Evolutionary conservation across 2,113 vertebrate genomes (phyloP).

Genomic region (Rousettus leschenaultii): DNA sequence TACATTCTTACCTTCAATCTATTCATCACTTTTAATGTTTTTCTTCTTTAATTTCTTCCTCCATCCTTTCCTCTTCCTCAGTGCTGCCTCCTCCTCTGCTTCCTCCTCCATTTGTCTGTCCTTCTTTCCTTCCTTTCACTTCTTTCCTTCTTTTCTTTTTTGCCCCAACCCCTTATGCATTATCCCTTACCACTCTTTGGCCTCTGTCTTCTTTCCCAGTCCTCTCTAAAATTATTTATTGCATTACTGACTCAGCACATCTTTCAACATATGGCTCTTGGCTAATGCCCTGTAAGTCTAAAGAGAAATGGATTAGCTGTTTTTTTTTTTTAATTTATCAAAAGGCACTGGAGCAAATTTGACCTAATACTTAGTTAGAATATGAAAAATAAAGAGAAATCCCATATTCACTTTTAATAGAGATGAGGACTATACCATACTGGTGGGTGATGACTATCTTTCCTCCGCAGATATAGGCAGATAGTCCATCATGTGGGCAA

Average conservation of each 20-base stretch:
- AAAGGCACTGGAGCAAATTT: not conserved
- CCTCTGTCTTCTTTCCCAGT: not conserved
- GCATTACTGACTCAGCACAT: constrained; percentile 4
- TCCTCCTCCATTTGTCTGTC: not conserved
- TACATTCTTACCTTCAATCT: not conserved
- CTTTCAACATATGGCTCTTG: not conserved
- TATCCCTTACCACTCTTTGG: not conserved
- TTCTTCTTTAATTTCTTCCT: not conserved
- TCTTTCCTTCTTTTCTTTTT: no score
- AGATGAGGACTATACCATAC: constrained; percentile 17
- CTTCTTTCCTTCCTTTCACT: no score
- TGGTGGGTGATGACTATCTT: constrained; percentile 13
- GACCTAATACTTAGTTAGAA: constrained; percentile 31
- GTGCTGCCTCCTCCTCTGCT: not conserved
- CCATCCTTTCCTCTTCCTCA: not conserved
- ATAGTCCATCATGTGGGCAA: not conserved
- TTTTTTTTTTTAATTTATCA: constrained; percentile 30
- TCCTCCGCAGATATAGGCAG: not conserved
- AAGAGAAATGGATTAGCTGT: constrained; percentile 48
- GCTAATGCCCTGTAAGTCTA: not conserved
- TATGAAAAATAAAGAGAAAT: constrained; percentile 32
- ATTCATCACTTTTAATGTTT: not conserved
- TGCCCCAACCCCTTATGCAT: not conserved
- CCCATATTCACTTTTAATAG: not conserved
- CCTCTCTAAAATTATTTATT: constrained; percentile 22